Conservation (phyloP, 2,797 vertebrate genomes). For the Sorex maritimensis region DNA sequence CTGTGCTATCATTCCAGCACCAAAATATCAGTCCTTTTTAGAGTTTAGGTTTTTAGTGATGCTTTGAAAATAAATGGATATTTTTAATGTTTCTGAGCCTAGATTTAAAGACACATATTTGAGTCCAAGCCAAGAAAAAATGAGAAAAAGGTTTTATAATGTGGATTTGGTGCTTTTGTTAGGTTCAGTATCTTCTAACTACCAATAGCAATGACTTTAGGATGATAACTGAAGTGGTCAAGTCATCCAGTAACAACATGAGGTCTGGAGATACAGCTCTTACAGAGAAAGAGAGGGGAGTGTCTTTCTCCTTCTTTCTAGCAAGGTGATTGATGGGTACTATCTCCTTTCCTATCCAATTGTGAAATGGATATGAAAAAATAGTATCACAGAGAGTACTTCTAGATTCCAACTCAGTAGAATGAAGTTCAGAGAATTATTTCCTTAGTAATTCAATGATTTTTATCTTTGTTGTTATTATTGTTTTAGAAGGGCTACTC, state of each 20-base stretch:
- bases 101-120: slow-evolving; percentile 40
- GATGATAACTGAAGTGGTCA: background rate
- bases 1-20: too few relatives aligned
- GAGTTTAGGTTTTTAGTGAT: slow-evolving; percentile 28
- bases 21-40: background rate
- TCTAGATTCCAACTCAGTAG: background rate
- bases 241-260: background rate
- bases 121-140: background rate
- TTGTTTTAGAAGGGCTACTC: too few relatives aligned
- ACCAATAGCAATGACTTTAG: slow-evolving; percentile 12
- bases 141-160: background rate
- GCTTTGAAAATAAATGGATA: slow-evolving; percentile 36
- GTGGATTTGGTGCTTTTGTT: background rate
- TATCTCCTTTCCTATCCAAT: background rate
- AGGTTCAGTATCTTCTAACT: background rate
- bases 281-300: background rate
- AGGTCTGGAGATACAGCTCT: background rate
- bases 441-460: background rate
- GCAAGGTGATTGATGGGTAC: background rate
- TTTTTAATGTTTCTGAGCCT: slow-evolving; percentile 36
- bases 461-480: slow-evolving; percentile 22
- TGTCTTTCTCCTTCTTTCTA: background rate
- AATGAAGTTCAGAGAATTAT: background rate
- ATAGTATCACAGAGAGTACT: background rate
- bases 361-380: background rate